These are phyloP conservation scores for Nipponia nippon DNA, from an alignment of 2,113 vertebrate genomes.

Conservation along the genomic window DNA sequence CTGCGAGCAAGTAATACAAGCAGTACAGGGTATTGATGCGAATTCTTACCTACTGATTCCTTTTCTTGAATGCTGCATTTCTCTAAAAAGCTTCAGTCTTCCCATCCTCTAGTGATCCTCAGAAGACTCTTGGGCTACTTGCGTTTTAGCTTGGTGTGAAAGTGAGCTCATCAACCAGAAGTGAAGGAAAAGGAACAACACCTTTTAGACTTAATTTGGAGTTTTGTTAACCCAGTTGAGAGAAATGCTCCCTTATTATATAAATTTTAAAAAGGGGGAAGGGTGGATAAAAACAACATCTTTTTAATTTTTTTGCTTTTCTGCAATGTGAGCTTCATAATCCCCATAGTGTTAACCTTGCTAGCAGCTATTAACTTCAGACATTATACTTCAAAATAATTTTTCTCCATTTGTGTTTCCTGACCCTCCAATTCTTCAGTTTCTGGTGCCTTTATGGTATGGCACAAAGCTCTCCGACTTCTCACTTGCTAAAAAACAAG, in stretches of 20 bases:
- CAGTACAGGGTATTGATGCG: background rate
- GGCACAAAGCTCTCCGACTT: background rate
- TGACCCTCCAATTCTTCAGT: background rate
- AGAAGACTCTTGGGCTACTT: background rate
- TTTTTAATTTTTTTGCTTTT: background rate
- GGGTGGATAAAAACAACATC: background rate
- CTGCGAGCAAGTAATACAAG: background rate
- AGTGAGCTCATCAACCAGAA: background rate
- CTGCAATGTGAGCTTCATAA: background rate
- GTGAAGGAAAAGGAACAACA: background rate
- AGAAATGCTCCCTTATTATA: background rate
- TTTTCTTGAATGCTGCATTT: background rate
- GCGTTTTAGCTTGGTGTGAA: background rate
- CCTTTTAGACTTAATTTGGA: background rate
- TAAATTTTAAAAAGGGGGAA: fast-evolving
- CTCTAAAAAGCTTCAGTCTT: background rate
- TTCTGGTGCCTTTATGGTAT: background rate
- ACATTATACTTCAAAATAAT: background rate
- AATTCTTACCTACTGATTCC: background rate
- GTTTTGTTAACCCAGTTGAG: background rate
- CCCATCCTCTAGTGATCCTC: background rate
- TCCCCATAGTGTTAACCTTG: background rate
- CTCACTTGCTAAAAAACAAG: background rate
- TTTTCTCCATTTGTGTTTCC: background rate
- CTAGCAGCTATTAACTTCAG: background rate